Conservation (phyloP, 2,113 vertebrate species). For the Talpa occidentalis region DNA sequence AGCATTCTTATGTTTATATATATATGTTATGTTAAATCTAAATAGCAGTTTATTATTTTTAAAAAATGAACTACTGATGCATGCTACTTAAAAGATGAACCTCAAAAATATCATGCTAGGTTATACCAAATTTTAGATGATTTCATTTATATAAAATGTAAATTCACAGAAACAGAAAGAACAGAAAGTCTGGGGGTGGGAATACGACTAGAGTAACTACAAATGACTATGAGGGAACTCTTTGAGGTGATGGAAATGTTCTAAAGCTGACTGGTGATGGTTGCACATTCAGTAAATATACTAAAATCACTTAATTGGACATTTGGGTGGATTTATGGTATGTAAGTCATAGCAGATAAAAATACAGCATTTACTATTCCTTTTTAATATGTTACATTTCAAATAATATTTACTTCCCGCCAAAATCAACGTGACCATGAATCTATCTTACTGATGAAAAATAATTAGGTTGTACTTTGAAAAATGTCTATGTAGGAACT, state of each 20-base stretch:
- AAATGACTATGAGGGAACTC: background rate
- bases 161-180: background rate
- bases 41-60: background rate
- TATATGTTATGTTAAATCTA: background rate
- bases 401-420: background rate
- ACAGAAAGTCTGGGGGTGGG: background rate
- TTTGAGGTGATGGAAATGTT: background rate
- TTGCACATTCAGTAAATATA: background rate
- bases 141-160: background rate
- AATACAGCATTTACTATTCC: background rate
- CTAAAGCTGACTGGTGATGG: background rate
- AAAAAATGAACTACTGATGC: background rate
- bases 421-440: background rate
- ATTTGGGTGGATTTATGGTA: background rate
- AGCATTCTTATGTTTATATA: too few relatives aligned
- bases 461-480: constrained; percentile 31
- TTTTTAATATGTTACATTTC: constrained; percentile 11
- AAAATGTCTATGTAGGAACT: background rate
- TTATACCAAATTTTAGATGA: background rate
- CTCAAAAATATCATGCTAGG: background rate
- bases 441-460: constrained; percentile 11
- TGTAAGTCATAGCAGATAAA: background rate
- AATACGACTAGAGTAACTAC: background rate
- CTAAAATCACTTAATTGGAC: background rate
- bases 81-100: background rate